A percentile compares a stretch with the other conserved stretches of the same genome.
phyloP scores from a whole-genome alignment of 2,797 vertebrate genomes.

The Spinus pinus region DNA sequence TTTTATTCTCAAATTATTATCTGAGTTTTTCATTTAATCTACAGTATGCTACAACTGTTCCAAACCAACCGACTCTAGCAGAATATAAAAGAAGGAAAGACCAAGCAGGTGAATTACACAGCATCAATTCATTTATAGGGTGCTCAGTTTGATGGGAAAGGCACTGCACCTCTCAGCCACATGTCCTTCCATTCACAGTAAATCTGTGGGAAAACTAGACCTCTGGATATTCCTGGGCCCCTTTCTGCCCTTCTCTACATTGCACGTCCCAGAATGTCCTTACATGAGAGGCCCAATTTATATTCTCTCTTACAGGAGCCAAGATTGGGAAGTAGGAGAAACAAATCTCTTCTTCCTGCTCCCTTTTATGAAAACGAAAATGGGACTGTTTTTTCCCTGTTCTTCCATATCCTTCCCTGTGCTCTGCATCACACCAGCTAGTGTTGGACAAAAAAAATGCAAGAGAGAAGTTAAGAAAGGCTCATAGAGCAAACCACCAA shows the following conservation, averaged over 20 bases:
- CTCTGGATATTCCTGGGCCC: too few species aligned
- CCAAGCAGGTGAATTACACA: background rate
- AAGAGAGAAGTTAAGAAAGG: background rate
- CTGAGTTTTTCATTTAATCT: background rate
- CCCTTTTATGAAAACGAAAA: background rate
- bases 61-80: background rate
- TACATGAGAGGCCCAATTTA: background rate
- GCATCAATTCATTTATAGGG: background rate
- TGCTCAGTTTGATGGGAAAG: background rate
- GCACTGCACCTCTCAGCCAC: background rate
- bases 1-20: background rate
- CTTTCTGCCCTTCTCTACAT: background rate
- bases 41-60: background rate
- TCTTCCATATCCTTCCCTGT: background rate
- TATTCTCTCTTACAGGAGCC: background rate
- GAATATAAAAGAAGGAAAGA: background rate
- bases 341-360: background rate
- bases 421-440: background rate
- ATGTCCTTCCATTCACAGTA: background rate
- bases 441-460: background rate
- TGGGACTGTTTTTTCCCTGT: fast-evolving
- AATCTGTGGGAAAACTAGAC: background rate
- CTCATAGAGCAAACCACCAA: background rate
- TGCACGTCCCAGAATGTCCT: background rate
- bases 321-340: background rate